Conservation (phyloP, 2,113 vertebrate species). For the Heloderma charlesbogerti region DNA sequence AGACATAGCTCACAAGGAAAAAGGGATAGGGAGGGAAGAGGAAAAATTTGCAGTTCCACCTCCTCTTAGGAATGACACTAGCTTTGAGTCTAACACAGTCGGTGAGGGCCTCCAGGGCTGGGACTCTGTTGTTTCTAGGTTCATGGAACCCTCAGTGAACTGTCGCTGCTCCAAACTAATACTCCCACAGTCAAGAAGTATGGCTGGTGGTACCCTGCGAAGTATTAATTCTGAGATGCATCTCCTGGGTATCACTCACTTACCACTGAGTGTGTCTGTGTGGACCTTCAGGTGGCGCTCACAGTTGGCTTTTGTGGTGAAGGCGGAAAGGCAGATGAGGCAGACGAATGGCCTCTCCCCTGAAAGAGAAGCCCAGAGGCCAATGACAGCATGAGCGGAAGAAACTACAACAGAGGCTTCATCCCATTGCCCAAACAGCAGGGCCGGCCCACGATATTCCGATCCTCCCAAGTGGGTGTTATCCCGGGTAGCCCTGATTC, state of each 20-base stretch:
- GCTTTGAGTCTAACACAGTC: neutral
- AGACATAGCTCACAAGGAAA: too few relatives aligned
- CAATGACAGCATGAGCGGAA: neutral
- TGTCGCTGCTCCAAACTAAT: neutral
- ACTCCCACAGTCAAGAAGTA: neutral
- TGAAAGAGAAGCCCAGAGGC: conserved; percentile 64
- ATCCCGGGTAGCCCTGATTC: too few relatives aligned
- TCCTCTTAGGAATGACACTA: neutral
- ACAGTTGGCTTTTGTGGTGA: conserved; percentile 98
- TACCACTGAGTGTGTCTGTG: conserved; percentile 92
- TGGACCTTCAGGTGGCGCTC: conserved; percentile 98
- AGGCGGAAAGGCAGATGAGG: conserved; percentile 96
- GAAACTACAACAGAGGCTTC: too few relatives aligned
- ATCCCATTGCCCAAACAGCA: neutral
- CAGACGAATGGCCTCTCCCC: conserved; percentile 97
- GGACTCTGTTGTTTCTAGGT: too few relatives aligned
- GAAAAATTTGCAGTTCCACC: too few relatives aligned
- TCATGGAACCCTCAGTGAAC: neutral
- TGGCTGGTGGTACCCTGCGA: too few relatives aligned
- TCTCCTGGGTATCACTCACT: conserved; percentile 25
- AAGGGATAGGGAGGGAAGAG: too few relatives aligned
- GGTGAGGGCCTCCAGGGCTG: neutral
- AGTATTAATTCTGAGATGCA: neutral
- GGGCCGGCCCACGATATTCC: neutral
- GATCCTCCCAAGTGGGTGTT: neutral